A percentile compares a stretch with the other conserved stretches of the same genome.
Evolutionary conservation across 35 echinoderm and acorn worm species (phyloP).

Genomic region (Heliocidaris tuberculata): DNA sequence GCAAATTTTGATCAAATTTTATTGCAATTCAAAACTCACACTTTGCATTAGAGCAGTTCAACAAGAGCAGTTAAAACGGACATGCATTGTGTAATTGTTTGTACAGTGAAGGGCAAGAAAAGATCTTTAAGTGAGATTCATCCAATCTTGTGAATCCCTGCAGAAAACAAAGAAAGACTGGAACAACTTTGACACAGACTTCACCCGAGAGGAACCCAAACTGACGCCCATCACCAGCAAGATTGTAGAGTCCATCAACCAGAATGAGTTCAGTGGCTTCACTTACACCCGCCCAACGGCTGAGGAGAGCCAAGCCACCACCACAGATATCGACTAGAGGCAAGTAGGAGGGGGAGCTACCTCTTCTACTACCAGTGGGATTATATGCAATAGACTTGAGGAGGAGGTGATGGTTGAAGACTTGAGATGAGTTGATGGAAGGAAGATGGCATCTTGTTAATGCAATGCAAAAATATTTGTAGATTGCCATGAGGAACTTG

Average conservation of each 20-base stretch:
- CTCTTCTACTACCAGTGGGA: neutral
- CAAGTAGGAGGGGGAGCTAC: neutral
- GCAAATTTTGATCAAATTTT: too few relatives aligned
- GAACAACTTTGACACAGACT: constrained; percentile 99
- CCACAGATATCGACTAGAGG: constrained; percentile 79
- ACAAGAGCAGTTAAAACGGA: too few relatives aligned
- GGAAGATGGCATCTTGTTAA: neutral
- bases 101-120: neutral
- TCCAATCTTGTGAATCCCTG: neutral
- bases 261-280: constrained; percentile 93
- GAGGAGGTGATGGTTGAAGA: neutral
- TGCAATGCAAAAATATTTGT: neutral
- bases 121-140: neutral
- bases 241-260: constrained; percentile 94
- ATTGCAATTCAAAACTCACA: too few relatives aligned
- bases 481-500: neutral
- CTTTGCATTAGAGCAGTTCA: too few relatives aligned
- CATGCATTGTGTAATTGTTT: too few relatives aligned
- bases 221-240: constrained; percentile 71
- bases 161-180: constrained; percentile 99
- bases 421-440: neutral
- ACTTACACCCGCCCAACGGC: constrained; percentile 83
- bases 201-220: constrained; percentile 93
- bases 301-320: constrained; percentile 62
- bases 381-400: neutral